phyloP scores from a whole-genome alignment of 2,797 vertebrate species.

The Dipus sagitta region DNA sequence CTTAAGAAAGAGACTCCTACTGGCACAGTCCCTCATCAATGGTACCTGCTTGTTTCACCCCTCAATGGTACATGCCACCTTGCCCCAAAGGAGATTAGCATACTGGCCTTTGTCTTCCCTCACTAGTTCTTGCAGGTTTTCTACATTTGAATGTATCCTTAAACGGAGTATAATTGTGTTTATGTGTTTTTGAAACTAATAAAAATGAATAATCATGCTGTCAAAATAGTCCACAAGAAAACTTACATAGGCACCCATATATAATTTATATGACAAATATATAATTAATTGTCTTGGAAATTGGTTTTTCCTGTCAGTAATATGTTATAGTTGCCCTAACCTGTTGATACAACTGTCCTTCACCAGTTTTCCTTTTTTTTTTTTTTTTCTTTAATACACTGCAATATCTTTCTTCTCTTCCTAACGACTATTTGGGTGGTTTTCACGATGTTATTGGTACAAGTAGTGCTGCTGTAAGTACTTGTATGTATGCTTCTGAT shows the following conservation, averaged over 20 bases:
- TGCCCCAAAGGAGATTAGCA: not conserved
- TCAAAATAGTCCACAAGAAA: conserved; percentile 1
- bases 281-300: not conserved
- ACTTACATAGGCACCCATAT: not conserved
- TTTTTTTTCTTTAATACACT: not conserved
- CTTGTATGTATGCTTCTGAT: not conserved
- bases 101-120: not conserved
- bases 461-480: not conserved
- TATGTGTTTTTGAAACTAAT: not conserved
- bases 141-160: not conserved
- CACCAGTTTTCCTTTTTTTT: not conserved
- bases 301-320: not conserved
- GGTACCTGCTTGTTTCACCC: not conserved
- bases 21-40: not conserved
- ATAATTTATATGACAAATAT: not conserved
- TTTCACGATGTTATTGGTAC: not conserved
- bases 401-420: not conserved
- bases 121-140: not conserved
- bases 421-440: not conserved
- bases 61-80: not conserved
- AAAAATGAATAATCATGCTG: not conserved
- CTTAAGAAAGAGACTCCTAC: not conserved
- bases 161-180: not conserved
- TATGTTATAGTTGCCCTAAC: not conserved
- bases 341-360: not conserved